Evolutionary conservation across 2,888 invertebrate genomes (phyloP).

Genomic region (Hedya salicella): DNA sequence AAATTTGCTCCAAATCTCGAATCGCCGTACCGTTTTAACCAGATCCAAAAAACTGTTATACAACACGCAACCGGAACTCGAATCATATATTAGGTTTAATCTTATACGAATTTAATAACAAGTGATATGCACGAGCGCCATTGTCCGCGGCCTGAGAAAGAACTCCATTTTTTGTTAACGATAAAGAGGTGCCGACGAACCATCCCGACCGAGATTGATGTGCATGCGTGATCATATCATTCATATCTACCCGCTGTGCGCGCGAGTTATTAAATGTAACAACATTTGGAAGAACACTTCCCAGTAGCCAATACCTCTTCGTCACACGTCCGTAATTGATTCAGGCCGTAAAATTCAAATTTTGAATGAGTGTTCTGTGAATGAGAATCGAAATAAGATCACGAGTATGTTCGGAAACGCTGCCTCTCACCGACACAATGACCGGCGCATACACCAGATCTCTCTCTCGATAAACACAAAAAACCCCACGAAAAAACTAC

Average conservation of each 20-base stretch:
- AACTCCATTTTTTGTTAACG: slow-evolving; percentile 73
- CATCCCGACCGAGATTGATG: slow-evolving; percentile 78
- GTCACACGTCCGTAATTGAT: slow-evolving; percentile 79
- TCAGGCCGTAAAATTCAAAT: slow-evolving; percentile 78
- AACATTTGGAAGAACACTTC: slow-evolving; percentile 7
- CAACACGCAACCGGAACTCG: slow-evolving; percentile 81
- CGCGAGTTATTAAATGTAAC: slow-evolving; percentile 47
- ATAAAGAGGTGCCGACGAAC: slow-evolving; percentile 83
- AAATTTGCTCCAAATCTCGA: slow-evolving; percentile 27
- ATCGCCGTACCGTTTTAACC: slow-evolving; percentile 35
- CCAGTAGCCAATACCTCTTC: slow-evolving; percentile 71
- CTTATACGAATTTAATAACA: slow-evolving; percentile 85
- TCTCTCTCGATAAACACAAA: slow-evolving; percentile 79
- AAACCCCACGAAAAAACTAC: slow-evolving; percentile 80
- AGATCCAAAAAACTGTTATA: slow-evolving; percentile 67
- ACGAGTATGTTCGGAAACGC: slow-evolving; percentile 68
- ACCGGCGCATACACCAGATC: slow-evolving; percentile 79
- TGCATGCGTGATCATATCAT: slow-evolving; percentile 72
- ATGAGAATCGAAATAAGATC: slow-evolving; percentile 78
- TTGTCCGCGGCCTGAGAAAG: slow-evolving; percentile 81
- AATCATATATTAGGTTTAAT: slow-evolving; percentile 84
- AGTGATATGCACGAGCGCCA: slow-evolving; percentile 75
- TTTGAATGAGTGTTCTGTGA: slow-evolving; percentile 77
- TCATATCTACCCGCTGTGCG: slow-evolving; percentile 76
- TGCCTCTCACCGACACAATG: slow-evolving; percentile 74